phyloP scores from a whole-genome alignment of 1,140 invertebrate species.

The Dysdera silvatica region DNA sequence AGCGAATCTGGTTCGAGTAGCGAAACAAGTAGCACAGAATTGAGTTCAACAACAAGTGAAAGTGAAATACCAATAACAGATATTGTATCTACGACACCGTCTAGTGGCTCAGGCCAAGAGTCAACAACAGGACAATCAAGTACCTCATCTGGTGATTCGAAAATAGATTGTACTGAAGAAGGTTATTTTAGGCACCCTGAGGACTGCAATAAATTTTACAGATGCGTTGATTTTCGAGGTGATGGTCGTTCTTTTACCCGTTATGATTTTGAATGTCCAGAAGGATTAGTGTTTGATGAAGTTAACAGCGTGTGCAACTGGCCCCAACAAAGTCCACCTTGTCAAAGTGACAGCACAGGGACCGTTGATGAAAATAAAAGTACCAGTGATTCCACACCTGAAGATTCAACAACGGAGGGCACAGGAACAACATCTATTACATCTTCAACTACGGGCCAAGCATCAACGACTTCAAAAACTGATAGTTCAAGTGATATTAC shows the following conservation, averaged over 20 bases:
- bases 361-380: not conserved
- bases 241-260: slow-evolving; percentile 48
- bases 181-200: slow-evolving; percentile 58
- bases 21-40: too few species aligned
- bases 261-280: slow-evolving; percentile 49
- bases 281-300: slow-evolving; percentile 51
- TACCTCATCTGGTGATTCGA: not conserved
- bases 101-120: too few species aligned
- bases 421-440: not conserved
- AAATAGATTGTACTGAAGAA: slow-evolving; percentile 45
- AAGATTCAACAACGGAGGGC: not conserved
- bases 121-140: too few species aligned
- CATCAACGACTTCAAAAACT: too few species aligned
- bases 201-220: slow-evolving; percentile 48
- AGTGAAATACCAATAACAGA: too few species aligned
- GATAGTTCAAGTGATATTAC: too few species aligned
- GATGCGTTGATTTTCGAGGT: slow-evolving; percentile 55
- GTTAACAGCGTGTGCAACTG: slow-evolving; percentile 36
- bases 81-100: too few species aligned
- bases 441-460: not conserved
- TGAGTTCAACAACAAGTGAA: too few species aligned
- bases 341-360: slow-evolving; percentile 10
- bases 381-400: slow-evolving; percentile 29
- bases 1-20: too few species aligned
- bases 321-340: slow-evolving; percentile 26